phyloP scores from a whole-genome alignment of 1,140 invertebrate species.

The Leptinotarsa texana region DNA sequence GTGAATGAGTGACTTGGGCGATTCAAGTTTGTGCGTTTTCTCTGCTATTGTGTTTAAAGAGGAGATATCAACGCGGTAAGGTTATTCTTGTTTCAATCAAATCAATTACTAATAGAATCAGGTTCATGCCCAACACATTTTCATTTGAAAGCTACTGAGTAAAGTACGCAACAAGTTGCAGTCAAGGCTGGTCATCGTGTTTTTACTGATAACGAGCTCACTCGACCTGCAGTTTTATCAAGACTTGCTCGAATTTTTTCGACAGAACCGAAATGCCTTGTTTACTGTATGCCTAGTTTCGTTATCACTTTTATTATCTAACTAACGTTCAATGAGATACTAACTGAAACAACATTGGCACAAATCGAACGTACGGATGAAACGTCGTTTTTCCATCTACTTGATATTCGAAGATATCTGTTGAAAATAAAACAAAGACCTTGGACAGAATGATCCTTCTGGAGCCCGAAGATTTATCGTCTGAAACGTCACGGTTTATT shows the following conservation, averaged over 20 bases:
- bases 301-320: background rate
- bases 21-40: background rate
- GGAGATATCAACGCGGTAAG: background rate
- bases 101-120: background rate
- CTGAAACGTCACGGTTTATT: background rate
- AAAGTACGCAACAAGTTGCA: background rate
- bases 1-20: constrained; percentile 5
- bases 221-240: too few relatives aligned
- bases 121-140: background rate
- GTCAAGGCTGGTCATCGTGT: constrained; percentile 4
- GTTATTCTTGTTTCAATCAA: background rate
- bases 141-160: background rate
- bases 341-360: background rate
- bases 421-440: background rate
- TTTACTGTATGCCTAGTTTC: background rate
- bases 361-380: background rate
- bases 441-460: background rate
- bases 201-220: background rate
- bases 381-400: background rate
- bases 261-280: too few relatives aligned
- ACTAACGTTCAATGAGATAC: background rate
- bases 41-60: background rate
- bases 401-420: background rate
- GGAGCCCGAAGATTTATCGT: background rate
- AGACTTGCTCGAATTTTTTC: background rate